Conservation (phyloP, 2,113 vertebrate genomes). For the Candoia aspera region DNA sequence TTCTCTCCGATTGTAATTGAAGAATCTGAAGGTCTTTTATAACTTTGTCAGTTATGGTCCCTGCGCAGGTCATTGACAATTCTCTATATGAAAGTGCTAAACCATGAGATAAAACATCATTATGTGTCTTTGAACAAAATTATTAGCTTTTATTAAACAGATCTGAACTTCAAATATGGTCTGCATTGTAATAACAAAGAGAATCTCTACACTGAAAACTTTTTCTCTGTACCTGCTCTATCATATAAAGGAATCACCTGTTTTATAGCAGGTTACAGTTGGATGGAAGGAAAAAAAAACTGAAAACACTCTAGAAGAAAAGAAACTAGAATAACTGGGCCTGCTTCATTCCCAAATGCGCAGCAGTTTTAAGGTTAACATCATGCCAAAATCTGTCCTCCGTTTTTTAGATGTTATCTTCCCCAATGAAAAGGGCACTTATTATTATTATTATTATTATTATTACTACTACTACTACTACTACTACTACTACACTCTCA, state of each 20-base stretch:
- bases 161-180: not conserved
- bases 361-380: not conserved
- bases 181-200: not conserved
- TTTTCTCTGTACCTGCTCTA: not conserved
- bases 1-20: conserved; percentile 38
- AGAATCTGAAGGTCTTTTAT: conserved; percentile 20
- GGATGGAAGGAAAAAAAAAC: not conserved
- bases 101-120: conserved; percentile 33
- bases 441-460: too few relatives aligned
- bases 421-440: too few relatives aligned
- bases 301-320: not conserved
- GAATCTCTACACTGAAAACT: not conserved
- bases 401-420: not conserved
- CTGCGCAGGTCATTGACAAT: not conserved
- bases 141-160: conserved; percentile 27
- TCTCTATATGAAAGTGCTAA: conserved; percentile 31
- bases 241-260: not conserved
- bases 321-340: not conserved
- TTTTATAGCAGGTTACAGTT: not conserved
- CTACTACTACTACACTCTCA: too few relatives aligned
- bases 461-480: too few relatives aligned
- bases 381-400: not conserved
- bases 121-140: conserved; percentile 23
- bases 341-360: not conserved
- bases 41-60: conserved; percentile 2